phyloP scores from a whole-genome alignment of 2,888 invertebrate species.

The Erebia epiphron region DNA sequence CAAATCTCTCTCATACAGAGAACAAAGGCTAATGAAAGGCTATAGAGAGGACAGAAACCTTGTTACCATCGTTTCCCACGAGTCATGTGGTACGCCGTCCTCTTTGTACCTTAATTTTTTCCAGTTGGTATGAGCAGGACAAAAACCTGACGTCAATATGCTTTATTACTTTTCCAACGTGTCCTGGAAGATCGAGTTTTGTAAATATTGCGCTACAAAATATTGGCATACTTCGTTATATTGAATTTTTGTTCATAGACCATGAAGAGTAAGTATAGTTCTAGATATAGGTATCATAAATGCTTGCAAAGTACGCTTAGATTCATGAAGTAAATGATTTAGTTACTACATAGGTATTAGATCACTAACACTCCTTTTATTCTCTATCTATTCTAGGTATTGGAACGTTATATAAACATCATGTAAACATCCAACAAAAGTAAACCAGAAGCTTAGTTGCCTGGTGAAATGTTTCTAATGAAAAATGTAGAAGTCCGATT shows the following conservation, averaged over 20 bases:
- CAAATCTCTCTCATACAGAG: slow-evolving; percentile 49
- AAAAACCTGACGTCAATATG: slow-evolving; percentile 43
- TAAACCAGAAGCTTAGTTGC: too few species aligned
- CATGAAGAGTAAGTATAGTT: background rate
- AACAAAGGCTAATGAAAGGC: slow-evolving; percentile 61
- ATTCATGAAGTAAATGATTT: too few species aligned
- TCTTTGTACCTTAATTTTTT: slow-evolving; percentile 46
- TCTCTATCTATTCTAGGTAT: too few species aligned
- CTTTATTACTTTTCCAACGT: slow-evolving; percentile 48
- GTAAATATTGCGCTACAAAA: slow-evolving; percentile 17
- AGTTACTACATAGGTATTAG: too few species aligned
- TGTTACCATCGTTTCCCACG: slow-evolving; percentile 73
- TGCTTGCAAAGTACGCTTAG: too few species aligned
- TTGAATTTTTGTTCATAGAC: slow-evolving; percentile 1
- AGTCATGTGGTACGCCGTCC: slow-evolving; percentile 50
- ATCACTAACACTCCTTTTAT: too few species aligned
- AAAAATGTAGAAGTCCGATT: too few species aligned
- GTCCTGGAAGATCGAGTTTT: slow-evolving; percentile 58
- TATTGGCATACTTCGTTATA: slow-evolving; percentile 13
- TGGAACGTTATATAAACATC: too few species aligned
- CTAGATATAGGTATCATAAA: too few species aligned
- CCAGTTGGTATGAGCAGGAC: slow-evolving; percentile 30
- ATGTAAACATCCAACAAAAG: too few species aligned
- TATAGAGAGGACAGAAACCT: slow-evolving; percentile 70
- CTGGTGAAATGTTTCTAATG: too few species aligned